A percentile compares a stretch with the other conserved stretches of the same genome.
Evolutionary conservation across 2,113 vertebrate genomes (phyloP).

Genomic region (Ptilonorhynchus violaceus): DNA sequence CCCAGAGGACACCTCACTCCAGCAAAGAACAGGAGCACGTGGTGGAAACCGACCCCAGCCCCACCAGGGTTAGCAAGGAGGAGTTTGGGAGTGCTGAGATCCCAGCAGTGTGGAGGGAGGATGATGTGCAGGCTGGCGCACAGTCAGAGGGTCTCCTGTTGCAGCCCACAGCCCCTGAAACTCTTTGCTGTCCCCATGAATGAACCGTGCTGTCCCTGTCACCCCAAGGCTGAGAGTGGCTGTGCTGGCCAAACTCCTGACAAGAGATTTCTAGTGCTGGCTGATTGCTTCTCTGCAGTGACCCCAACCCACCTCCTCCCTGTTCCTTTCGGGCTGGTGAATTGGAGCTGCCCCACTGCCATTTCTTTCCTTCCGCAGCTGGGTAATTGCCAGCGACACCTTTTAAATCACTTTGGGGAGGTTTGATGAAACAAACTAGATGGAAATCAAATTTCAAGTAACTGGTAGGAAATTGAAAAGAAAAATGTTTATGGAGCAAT

Average conservation of each 20-base stretch:
- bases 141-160: not conserved
- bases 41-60: not conserved
- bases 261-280: not conserved
- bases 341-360: not conserved
- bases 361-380: not conserved
- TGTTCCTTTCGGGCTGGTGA: not conserved
- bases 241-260: not conserved
- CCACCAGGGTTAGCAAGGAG: not conserved
- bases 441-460: slow-evolving; percentile 55
- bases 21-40: fast-evolving
- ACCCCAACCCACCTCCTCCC: not conserved
- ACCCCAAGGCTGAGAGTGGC: not conserved
- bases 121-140: fast-evolving
- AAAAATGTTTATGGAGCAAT: slow-evolving; percentile 57
- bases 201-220: fast-evolving
- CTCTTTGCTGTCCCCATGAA: not conserved
- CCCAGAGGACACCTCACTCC: not conserved
- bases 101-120: not conserved
- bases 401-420: slow-evolving; percentile 30
- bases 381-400: not conserved
- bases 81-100: not conserved
- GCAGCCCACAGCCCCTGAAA: not conserved
- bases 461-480: slow-evolving; percentile 54
- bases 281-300: not conserved
- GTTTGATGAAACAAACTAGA: slow-evolving; percentile 40